These are phyloP conservation scores for Pteronotus mesoamericanus DNA, from an alignment of 2,797 vertebrate species.

Conservation along the genomic window DNA sequence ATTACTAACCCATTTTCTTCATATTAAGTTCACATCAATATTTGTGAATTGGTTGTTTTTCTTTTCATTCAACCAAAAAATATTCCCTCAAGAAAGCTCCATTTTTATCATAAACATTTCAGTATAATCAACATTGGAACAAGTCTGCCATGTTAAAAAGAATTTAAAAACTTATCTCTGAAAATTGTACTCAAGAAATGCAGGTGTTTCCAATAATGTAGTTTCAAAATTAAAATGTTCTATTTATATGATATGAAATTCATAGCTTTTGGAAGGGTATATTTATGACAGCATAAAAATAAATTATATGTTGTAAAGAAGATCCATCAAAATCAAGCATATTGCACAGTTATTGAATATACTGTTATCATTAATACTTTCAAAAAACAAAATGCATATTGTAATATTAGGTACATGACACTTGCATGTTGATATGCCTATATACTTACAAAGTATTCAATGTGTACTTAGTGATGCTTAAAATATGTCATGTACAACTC, in stretches of 20 bases:
- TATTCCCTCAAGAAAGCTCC: constrained; percentile 67
- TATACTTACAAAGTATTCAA: constrained; percentile 88
- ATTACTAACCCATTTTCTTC: constrained; percentile 56
- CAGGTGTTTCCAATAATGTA: constrained; percentile 60
- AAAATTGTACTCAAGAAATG: constrained; percentile 59
- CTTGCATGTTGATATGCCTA: constrained; percentile 88
- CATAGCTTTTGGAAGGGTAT: constrained; percentile 71
- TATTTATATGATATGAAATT: constrained; percentile 56
- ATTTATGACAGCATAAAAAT: constrained; percentile 62
- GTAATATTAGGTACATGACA: constrained; percentile 87
- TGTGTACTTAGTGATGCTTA: constrained; percentile 86
- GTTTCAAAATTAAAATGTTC: constrained; percentile 69
- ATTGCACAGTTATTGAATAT: constrained; percentile 77
- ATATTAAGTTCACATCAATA: constrained; percentile 58
- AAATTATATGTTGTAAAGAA: constrained; percentile 50
- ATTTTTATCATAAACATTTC: constrained; percentile 67
- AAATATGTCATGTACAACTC: constrained; percentile 86
- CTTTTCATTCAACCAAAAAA: constrained; percentile 62
- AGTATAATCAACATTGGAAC: constrained; percentile 56
- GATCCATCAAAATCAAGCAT: constrained; percentile 74
- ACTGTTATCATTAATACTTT: constrained; percentile 72
- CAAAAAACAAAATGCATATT: constrained; percentile 87
- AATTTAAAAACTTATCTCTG: constrained; percentile 75
- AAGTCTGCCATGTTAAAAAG: constrained; percentile 66
- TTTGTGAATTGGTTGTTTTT: constrained; percentile 67